phyloP scores from a whole-genome alignment of 2,888 invertebrate genomes.

The Brenthis daphne region DNA sequence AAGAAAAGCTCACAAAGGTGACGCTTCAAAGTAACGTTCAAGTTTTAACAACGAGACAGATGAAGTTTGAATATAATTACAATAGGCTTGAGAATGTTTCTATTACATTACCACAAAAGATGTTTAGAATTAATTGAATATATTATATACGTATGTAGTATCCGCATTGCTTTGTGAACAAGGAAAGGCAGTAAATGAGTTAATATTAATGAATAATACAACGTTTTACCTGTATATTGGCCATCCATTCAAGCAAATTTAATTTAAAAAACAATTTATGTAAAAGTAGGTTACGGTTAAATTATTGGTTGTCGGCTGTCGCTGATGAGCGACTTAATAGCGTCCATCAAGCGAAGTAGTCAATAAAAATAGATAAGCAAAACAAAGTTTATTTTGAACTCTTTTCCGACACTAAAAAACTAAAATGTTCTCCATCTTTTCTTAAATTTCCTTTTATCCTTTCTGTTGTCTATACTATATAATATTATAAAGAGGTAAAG shows the following conservation, averaged over 20 bases:
- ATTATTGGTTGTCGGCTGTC: background rate
- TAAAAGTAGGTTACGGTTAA: background rate
- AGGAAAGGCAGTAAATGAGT: background rate
- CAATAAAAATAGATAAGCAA: too few relatives aligned
- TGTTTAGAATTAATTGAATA: conserved; percentile 2
- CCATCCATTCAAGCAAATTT: background rate
- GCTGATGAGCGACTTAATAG: background rate
- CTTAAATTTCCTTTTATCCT: too few relatives aligned
- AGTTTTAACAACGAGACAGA: too few relatives aligned
- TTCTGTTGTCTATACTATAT: too few relatives aligned
- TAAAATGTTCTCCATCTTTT: too few relatives aligned
- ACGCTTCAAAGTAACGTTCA: too few relatives aligned
- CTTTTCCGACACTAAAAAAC: too few relatives aligned
- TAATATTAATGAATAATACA: conserved; percentile 8
- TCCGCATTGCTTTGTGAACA: conserved; percentile 11
- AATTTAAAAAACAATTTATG: background rate
- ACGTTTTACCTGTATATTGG: conserved; percentile 3
- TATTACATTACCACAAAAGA: conserved; percentile 3
- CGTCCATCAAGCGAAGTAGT: background rate
- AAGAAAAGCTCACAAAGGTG: too few relatives aligned
- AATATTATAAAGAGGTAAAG: too few relatives aligned
- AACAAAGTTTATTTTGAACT: too few relatives aligned
- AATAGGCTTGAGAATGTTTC: background rate
- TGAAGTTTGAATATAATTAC: background rate
- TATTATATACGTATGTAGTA: background rate